Evolutionary conservation across 2,888 invertebrate species (phyloP), one percentile per base, ranked within the genome.

Genomic region (Stramonita haemastoma): DNA sequence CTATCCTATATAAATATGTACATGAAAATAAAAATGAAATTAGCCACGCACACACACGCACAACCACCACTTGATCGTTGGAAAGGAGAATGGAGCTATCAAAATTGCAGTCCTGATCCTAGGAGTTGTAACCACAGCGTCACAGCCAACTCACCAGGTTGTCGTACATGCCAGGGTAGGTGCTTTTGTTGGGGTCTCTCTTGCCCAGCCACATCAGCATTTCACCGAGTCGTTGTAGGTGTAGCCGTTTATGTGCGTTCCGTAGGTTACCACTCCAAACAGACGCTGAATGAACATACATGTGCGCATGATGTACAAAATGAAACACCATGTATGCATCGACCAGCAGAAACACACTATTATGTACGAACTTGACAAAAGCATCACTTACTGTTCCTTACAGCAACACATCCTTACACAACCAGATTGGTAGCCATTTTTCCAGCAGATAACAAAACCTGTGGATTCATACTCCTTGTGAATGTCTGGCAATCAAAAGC

Each of bases 121-220:
- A 73, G 73, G 73, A 46, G n/a, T n/a, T n/a, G n/a, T 6, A 70
- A 70, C 22, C 70, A 1, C 70, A 22, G 26, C 46, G 8, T 46
- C 46, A 46, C 2, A 46, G 17, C 84, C 1, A 56, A 91, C 92
- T 93, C 93, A 96, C 98, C 97, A 99, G 98, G 95, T 98, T 98
- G 96, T 99, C 99, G 97, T 98, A 98, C 96, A 98, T 98, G 86
- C 98, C 98, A 91, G 99, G 99, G 98, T 98, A 99, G 79, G 99
- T 99, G 96, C 98, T 98, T 96, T 99, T 99, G 88, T 98, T 98
- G 91, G 97, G 97, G 92, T 98, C 98, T 94, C 99, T 97, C 95
- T 98, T 98, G 96, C 98, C 99, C 94, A 99, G 97, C 99, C 99
- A 99, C 95, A 98, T 97, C 96, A 98, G 98, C 84, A 98, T 96